Evolutionary conservation across 2,797 vertebrate species (phyloP).

Genomic region (Calcarius lapponicus): DNA sequence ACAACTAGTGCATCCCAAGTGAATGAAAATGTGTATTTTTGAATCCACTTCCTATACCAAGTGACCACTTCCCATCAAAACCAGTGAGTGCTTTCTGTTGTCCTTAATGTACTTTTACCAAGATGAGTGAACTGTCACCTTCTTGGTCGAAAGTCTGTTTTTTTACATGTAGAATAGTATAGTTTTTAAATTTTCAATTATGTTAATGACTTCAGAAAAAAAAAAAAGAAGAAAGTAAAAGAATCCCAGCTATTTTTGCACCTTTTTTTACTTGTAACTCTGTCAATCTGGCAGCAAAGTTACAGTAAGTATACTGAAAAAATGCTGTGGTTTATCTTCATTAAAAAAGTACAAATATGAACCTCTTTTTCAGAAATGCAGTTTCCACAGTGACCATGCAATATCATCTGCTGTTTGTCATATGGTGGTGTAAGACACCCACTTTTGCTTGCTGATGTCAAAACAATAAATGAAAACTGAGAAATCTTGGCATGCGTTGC

Average conservation of each 20-base stretch:
- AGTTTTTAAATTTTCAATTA: neutral
- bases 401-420: slow-evolving; percentile 15
- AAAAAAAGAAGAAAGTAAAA: neutral
- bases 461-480: slow-evolving; percentile 11
- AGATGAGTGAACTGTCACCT: neutral
- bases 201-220: neutral
- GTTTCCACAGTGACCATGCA: slow-evolving; percentile 15
- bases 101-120: neutral
- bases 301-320: neutral
- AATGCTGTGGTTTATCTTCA: neutral
- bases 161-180: neutral
- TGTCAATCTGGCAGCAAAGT: neutral
- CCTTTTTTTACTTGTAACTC: neutral
- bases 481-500: neutral
- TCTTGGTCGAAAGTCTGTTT: neutral
- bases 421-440: neutral
- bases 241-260: neutral
- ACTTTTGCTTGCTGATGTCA: slow-evolving; percentile 1
- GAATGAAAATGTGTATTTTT: neutral
- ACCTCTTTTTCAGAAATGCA: neutral
- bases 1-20: neutral
- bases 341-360: neutral
- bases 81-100: neutral
- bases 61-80: neutral
- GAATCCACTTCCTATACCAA: neutral